Percentiles rank a stretch among this genome's conserved stretches.
Conservation (phyloP, 2,797 vertebrate species). For the Ispidina picta region DNA sequence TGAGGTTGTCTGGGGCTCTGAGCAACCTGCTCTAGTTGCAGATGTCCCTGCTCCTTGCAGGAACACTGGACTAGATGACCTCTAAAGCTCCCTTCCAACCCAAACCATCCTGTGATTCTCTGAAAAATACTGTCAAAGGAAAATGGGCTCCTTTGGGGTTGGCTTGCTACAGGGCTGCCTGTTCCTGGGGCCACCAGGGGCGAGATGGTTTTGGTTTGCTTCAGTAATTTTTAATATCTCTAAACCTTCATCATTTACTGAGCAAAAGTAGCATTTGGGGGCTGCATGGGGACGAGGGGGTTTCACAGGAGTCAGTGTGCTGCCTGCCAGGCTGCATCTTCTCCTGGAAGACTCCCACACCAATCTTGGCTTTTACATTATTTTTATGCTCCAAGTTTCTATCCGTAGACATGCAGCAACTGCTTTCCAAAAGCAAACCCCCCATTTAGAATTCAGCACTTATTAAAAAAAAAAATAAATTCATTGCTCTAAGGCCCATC, state of each 20-base stretch:
- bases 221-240: not conserved
- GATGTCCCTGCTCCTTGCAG: too few relatives aligned
- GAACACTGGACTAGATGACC: too few relatives aligned
- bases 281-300: not conserved
- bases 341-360: not conserved
- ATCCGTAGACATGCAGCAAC: not conserved
- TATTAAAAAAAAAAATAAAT: not conserved
- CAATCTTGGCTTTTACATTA: not conserved
- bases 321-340: not conserved
- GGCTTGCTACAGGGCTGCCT: not conserved
- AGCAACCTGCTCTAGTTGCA: too few relatives aligned
- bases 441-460: not conserved
- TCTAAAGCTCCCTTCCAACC: too few relatives aligned
- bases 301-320: not conserved
- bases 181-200: fast-evolving
- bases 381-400: not conserved
- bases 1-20: too few relatives aligned
- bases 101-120: not conserved
- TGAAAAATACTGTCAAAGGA: not conserved
- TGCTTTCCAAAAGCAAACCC: not conserved
- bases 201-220: fast-evolving
- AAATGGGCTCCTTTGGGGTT: not conserved
- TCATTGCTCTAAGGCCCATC: not conserved
- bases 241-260: not conserved
- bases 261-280: not conserved